These are phyloP conservation scores for Leptopilina drosophilae DNA, from an alignment of 2,888 invertebrate species.

Conservation along the genomic window DNA sequence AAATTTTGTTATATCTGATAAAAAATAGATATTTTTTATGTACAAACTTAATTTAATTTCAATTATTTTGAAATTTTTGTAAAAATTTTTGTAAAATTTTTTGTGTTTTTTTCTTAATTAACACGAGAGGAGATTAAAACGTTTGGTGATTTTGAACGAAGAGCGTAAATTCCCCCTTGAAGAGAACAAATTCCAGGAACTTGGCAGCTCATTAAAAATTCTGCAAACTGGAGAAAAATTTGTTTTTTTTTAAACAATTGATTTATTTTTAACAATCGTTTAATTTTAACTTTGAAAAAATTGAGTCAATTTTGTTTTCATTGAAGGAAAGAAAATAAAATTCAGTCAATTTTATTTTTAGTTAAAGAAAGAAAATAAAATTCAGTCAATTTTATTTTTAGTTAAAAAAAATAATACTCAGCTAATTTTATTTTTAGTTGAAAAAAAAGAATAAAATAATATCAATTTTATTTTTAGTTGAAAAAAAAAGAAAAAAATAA, in stretches of 20 bases:
- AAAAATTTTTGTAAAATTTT: slow-evolving; percentile 4
- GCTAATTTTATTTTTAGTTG: too few species aligned
- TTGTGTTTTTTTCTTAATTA: not conserved
- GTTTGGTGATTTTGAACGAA: slow-evolving; percentile 83
- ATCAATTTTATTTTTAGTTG: too few species aligned
- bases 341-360: too few species aligned
- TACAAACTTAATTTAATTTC: not conserved
- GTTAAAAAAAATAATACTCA: too few species aligned
- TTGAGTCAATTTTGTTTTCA: too few species aligned
- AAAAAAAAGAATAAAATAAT: not conserved
- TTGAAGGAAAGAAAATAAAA: too few species aligned
- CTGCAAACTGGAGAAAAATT: slow-evolving; percentile 85
- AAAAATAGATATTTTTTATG: slow-evolving; percentile 19
- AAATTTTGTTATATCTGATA: not conserved
- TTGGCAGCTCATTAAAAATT: slow-evolving; percentile 87
- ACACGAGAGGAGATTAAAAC: slow-evolving; percentile 74
- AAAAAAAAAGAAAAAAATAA: too few species aligned
- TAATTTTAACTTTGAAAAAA: too few species aligned
- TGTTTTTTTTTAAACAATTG: not conserved
- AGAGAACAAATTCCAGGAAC: slow-evolving; percentile 89
- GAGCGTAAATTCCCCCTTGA: slow-evolving; percentile 91
- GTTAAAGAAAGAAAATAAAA: not conserved
- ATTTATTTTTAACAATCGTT: too few species aligned
- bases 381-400: too few species aligned
- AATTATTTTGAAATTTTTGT: slow-evolving; percentile 6